Evolutionary conservation across 2,888 invertebrate species (phyloP), one percentile per base, ranked within the genome.

Genomic region (Phragmatobia fuliginosa): DNA sequence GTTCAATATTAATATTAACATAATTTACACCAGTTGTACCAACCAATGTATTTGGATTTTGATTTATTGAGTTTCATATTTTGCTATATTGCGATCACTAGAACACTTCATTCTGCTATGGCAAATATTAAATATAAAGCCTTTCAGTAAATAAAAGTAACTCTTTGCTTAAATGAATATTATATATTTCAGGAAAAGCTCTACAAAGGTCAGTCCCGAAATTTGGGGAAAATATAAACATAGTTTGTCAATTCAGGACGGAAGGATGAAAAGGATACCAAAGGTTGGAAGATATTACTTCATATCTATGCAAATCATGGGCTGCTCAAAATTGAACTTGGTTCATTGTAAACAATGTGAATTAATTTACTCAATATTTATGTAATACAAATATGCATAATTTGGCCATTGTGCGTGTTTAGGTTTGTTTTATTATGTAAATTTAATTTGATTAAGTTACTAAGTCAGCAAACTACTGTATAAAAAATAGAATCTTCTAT

Each of bases 261-360:
- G 65, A 52, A 58, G 61, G 66, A 62, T 49, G 63, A 61, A 75
- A 80, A 77, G 76, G 68, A 71, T 78, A 61, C 64, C 21, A 25
- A 72, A 70, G 73, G 70, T 67, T 52, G 71, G 25, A 56, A 63
- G 66, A 72, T 79, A 81, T 77, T 79, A 66, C 75, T 81, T 82
- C 73, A 83, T 79, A 81, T 78, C 72, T 73, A 81, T 83, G 82
- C 73, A 78, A 82, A 82, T 83, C 60, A 63, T 59, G 71, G 73
- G 66, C 62, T 72, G 63, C 52, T 67, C 49, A 31, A 75, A 75
- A 79, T 73, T 65, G 63, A 49, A 70, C 59, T 67, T 68, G 33
- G 58, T 66, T 49, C 67, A 69, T 49, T 61, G 52, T 33, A 52
- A 32, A 49, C 36, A 38, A 67, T 65, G 52, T 72, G 72, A 77